Base-by-base conservation (phyloP, 2,113 vertebrate species). In the Speoplatyrhinus poulsoni region DNA sequence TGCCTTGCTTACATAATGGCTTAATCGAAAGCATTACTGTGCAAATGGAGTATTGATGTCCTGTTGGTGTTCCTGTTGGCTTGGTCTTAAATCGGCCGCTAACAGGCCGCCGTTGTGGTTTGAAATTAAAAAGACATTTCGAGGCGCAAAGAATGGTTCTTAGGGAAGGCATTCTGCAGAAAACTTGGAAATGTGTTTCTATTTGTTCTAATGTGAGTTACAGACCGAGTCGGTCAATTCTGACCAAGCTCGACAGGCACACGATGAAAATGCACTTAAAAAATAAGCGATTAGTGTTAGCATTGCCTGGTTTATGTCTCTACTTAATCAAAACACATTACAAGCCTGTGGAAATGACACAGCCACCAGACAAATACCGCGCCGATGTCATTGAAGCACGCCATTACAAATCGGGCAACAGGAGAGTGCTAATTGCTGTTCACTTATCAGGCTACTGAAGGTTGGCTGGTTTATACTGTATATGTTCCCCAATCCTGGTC, bases 1-100 rank as follows among this genome's bases (percentile, higher is more conserved):
- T 13, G 63, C 60, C 55, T 71, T n/a, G 62, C 73, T 73, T 58
- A 76, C 69, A 56, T 48, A 61, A 83, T 77, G 9, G 61, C 67
- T 76, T 77, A 77, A 87, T 86, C 58, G 36, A 60, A 78, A 64
- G 61, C 73, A 53, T 82, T 54, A 57, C 75, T 68, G 75, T 77
- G 68, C 65, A 85, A 85, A 79, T 70, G 52, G 54, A 56, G 46
- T 58, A 73, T 74, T 81, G 80, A 82, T 78, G 77, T 72, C 33
- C 36, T 41, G 36, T 41, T 46, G 57, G 46, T 9, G 15, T 66
- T 53, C 0, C 9, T 32, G 32, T 65, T 73, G 50, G 57, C 65
- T 75, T 13, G 7, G 48, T 66, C 54, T 75, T 47, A 69, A 83
- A 65, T 81, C 70, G 60, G 58, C 46, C 33, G 9, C 69, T 69